A percentile compares a stretch with the other conserved stretches of the same genome.
Conservation (phyloP, 2,888 invertebrate species). For the Trichogramma evanescens region DNA sequence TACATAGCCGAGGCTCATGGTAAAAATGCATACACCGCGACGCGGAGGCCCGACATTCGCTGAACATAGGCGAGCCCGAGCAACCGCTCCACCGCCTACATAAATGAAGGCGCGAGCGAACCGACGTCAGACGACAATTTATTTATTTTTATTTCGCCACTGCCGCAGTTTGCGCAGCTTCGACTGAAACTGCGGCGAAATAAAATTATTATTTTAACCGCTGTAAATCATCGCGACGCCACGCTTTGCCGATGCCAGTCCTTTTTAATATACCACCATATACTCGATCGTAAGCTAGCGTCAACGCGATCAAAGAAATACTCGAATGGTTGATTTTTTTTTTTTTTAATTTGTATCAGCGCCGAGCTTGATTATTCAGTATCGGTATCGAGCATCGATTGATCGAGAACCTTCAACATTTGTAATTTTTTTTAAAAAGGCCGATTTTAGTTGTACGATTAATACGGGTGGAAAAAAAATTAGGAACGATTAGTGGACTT, state of each 20-base stretch:
- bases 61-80: neutral
- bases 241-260: neutral
- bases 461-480: too few species aligned
- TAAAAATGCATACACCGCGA: too few species aligned
- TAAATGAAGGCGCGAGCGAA: slow-evolving; percentile 25
- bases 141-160: slow-evolving; percentile 46
- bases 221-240: slow-evolving; percentile 40
- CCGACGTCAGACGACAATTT: slow-evolving; percentile 35
- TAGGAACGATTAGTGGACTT: too few species aligned
- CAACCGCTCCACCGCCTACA: neutral
- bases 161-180: slow-evolving; percentile 43
- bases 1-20: neutral
- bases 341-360: too few species aligned
- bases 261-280: neutral
- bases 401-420: too few species aligned
- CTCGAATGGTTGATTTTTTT: too few species aligned
- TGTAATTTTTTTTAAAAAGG: too few species aligned
- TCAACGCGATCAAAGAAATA: too few species aligned
- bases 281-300: neutral
- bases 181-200: slow-evolving; percentile 43
- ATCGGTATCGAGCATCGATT: too few species aligned
- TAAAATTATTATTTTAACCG: slow-evolving; percentile 47
- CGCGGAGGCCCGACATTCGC: neutral
- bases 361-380: too few species aligned
- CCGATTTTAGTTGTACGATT: too few species aligned